Conservation (phyloP, 2,888 invertebrate genomes). For the Epinotia nisella region DNA sequence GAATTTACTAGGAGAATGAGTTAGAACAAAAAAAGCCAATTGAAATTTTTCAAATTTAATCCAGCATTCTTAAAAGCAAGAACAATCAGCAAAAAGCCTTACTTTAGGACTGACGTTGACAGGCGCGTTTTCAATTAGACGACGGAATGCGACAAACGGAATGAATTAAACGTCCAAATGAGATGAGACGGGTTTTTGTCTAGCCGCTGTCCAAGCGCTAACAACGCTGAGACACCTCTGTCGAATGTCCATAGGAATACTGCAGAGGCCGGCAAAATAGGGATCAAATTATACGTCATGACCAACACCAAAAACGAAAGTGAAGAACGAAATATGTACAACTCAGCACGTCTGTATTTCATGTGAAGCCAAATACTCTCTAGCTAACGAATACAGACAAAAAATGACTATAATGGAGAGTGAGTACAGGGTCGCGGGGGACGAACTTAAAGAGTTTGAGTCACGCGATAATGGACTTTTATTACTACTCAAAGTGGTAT, state of each 20-base stretch:
- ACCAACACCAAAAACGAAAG: background rate
- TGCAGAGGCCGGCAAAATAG: too few species aligned
- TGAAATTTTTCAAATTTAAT: too few species aligned
- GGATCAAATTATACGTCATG: background rate
- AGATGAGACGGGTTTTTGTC: constrained; percentile 22
- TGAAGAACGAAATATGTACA: background rate
- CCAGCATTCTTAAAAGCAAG: constrained; percentile 11
- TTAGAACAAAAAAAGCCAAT: too few species aligned
- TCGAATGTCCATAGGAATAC: background rate
- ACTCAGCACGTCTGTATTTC: background rate
- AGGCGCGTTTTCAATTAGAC: constrained; percentile 29
- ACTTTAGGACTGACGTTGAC: constrained; percentile 30
- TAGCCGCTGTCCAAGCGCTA: background rate
- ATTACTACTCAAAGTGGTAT: too few species aligned
- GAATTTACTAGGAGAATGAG: too few species aligned
- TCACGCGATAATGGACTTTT: too few species aligned
- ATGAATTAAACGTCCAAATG: constrained; percentile 36
- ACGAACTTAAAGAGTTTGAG: too few species aligned
- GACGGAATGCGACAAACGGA: constrained; percentile 26
- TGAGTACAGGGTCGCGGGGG: too few species aligned
- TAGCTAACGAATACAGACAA: background rate
- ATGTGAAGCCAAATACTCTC: constrained; percentile 9
- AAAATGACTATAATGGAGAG: background rate
- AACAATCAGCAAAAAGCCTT: background rate
- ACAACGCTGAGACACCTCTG: background rate